These are phyloP conservation scores for Andrena chrysosceles DNA, from an alignment of 2,888 invertebrate species.

Conservation along the genomic window DNA sequence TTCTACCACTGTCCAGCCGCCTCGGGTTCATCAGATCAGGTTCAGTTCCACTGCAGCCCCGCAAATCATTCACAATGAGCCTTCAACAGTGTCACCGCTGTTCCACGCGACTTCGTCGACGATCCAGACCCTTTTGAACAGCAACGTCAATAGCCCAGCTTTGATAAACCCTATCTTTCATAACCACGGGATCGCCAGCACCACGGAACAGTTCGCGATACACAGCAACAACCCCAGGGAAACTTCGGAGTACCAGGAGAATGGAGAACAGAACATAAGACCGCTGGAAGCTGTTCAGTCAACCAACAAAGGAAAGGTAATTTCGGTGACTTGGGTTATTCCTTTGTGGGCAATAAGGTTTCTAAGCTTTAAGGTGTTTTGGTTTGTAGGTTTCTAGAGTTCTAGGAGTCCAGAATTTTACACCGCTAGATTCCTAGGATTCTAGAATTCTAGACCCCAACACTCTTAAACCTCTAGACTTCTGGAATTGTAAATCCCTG, in stretches of 20 bases:
- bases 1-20: conserved; percentile 78
- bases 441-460: not conserved
- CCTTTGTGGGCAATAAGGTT: too few species aligned
- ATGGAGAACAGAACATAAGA: conserved; percentile 70
- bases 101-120: conserved; percentile 80
- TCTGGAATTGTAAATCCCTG: too few species aligned
- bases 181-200: conserved; percentile 80
- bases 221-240: conserved; percentile 81
- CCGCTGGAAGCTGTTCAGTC: conserved; percentile 80
- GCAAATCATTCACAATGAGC: conserved; percentile 79
- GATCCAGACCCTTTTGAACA: conserved; percentile 80
- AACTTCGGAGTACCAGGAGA: conserved; percentile 78
- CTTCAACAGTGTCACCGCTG: conserved; percentile 79
- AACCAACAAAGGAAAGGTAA: conserved; percentile 80
- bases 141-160: conserved; percentile 77
- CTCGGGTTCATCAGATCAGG: conserved; percentile 80
- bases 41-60: conserved; percentile 78
- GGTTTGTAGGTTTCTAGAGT: not conserved
- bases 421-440: not conserved
- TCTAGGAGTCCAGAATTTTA: not conserved
- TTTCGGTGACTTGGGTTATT: too few species aligned
- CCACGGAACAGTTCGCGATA: conserved; percentile 80
- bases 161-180: conserved; percentile 82
- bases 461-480: not conserved
- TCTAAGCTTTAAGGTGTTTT: too few species aligned